Evolutionary conservation across 2,113 vertebrate species (phyloP).

Genomic region (Pachyramphus minor): DNA sequence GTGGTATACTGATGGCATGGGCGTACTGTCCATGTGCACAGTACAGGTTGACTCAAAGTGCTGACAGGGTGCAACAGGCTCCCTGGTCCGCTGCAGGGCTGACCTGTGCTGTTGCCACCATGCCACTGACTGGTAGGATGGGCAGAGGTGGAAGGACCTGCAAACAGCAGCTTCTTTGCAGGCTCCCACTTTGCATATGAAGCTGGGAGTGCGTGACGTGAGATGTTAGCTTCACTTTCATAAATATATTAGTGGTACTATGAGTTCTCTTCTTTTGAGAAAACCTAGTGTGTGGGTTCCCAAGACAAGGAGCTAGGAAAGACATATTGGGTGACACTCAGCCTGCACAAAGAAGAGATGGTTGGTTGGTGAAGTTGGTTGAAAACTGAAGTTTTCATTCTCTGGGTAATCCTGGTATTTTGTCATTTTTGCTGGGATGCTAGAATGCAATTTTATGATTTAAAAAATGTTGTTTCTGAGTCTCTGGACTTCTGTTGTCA

Average conservation of each 20-base stretch:
- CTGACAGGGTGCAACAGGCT: neutral
- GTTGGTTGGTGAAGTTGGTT: neutral
- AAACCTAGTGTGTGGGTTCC: neutral
- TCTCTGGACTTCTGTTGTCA: neutral
- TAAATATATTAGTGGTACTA: neutral
- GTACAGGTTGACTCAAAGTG: neutral
- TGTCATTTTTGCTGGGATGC: neutral
- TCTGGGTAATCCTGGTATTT: neutral
- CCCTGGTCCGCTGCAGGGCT: neutral
- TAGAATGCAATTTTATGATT: neutral
- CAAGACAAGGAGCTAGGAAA: neutral
- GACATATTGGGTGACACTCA: neutral
- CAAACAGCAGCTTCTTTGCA: neutral
- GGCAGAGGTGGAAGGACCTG: neutral
- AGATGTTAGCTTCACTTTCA: neutral
- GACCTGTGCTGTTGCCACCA: neutral
- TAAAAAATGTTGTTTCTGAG: neutral
- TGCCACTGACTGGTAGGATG: neutral
- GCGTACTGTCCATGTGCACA: neutral
- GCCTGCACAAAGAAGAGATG: neutral
- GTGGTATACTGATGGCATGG: neutral
- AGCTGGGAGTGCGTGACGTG: neutral
- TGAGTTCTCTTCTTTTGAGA: neutral
- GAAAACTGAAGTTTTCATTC: neutral
- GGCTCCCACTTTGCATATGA: neutral